phyloP scores from a whole-genome alignment of 2,113 vertebrate genomes.

The Oncorhynchus clarkii region DNA sequence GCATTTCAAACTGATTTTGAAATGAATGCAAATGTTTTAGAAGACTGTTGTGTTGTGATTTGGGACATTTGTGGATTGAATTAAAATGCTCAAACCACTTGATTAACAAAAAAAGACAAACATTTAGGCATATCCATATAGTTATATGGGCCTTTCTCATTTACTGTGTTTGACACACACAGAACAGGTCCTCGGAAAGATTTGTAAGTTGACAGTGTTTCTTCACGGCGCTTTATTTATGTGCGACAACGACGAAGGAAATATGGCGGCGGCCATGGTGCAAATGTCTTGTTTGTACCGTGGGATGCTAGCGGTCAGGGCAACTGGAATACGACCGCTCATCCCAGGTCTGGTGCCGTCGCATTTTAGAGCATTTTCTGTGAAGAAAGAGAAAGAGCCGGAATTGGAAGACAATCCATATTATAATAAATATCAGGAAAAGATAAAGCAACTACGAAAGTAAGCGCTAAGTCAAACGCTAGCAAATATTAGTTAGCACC shows the following conservation, averaged over 20 bases:
- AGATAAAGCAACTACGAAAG: slow-evolving; percentile 88
- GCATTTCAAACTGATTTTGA: too few relatives aligned
- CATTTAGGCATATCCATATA: too few relatives aligned
- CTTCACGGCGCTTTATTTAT: slow-evolving; percentile 48
- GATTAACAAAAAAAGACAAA: too few relatives aligned
- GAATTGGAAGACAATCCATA: slow-evolving; percentile 84
- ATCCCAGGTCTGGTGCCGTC: slow-evolving; percentile 78
- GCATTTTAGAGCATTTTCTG: slow-evolving; percentile 77
- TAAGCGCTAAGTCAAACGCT: slow-evolving; percentile 43
- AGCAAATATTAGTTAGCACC: background rate
- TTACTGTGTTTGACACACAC: too few relatives aligned
- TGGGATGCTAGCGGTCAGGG: slow-evolving; percentile 79
- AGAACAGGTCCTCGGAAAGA: background rate
- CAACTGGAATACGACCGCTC: slow-evolving; percentile 67
- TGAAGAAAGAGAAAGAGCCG: slow-evolving; percentile 61
- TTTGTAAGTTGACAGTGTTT: too few relatives aligned
- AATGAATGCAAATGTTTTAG: too few relatives aligned
- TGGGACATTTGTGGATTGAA: too few relatives aligned
- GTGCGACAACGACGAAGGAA: slow-evolving; percentile 57
- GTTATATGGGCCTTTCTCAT: too few relatives aligned
- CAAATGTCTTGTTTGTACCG: slow-evolving; percentile 81
- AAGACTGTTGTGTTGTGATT: too few relatives aligned
- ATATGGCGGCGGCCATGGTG: slow-evolving; percentile 75
- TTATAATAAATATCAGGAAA: slow-evolving; percentile 85
- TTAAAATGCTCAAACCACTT: too few relatives aligned